These are phyloP conservation scores for Amphiprion percula DNA, from an alignment of 2,113 vertebrate genomes.

Conservation along the genomic window DNA sequence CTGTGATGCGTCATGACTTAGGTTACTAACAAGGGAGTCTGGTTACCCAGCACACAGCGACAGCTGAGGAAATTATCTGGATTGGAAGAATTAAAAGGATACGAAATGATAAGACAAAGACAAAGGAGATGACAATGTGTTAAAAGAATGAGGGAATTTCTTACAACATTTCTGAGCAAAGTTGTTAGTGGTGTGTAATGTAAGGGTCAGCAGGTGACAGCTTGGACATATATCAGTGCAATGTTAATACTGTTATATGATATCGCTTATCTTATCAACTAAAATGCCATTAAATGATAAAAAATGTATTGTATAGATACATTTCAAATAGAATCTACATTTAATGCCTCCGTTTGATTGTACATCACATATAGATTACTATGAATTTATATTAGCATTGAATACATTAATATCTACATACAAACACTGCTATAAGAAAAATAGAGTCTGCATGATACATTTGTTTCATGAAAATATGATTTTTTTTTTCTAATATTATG, in stretches of 20 bases:
- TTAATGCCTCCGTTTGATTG: not conserved
- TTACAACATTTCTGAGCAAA: not conserved
- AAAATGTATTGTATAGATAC: not conserved
- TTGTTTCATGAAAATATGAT: too few relatives aligned
- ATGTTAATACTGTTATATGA: not conserved
- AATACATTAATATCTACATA: too few relatives aligned
- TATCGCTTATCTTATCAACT: not conserved
- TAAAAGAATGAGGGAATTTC: not conserved
- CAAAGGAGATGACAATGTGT: not conserved
- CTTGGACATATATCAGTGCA: not conserved
- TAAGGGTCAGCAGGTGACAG: not conserved
- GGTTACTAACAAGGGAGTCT: slow-evolving; percentile 72
- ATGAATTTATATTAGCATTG: too few relatives aligned
- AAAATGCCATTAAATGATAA: not conserved
- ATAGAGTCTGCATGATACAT: too few relatives aligned
- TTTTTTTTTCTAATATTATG: too few relatives aligned
- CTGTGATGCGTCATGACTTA: slow-evolving; percentile 69
- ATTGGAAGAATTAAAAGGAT: slow-evolving; percentile 47
- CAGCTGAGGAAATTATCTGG: slow-evolving; percentile 50
- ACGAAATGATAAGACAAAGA: slow-evolving; percentile 7
- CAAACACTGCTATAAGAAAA: too few relatives aligned
- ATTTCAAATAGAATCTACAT: not conserved
- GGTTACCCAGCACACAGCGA: slow-evolving; percentile 57
- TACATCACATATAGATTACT: not conserved
- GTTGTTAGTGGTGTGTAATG: not conserved